phyloP scores from a whole-genome alignment of 2,888 invertebrate species.

The Rhyacophila evoluta region DNA sequence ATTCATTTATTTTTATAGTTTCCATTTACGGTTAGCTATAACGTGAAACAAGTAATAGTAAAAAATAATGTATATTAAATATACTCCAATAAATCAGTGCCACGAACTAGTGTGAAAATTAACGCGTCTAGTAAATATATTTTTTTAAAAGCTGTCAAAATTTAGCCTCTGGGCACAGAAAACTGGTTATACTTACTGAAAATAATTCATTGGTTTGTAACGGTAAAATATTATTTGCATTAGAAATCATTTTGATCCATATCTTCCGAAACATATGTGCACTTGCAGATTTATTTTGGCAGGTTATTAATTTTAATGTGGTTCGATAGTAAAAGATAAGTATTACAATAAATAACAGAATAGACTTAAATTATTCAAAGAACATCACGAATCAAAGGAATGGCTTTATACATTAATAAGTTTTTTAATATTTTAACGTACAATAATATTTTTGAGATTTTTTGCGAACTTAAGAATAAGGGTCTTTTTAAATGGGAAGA shows the following conservation, averaged over 20 bases:
- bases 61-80: background rate
- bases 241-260: background rate
- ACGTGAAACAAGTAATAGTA: background rate
- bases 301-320: background rate
- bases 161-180: background rate
- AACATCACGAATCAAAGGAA: no score
- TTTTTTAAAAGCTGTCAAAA: background rate
- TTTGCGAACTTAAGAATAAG: no score
- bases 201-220: constrained; percentile 5
- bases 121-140: constrained; percentile 25
- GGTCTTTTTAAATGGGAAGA: no score
- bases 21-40: constrained; percentile 7
- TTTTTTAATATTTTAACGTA: no score
- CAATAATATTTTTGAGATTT: no score
- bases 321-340: background rate
- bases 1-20: constrained; percentile 39
- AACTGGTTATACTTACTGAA: background rate
- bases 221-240: constrained; percentile 20
- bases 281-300: background rate
- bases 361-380: background rate
- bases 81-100: constrained; percentile 44
- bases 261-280: background rate
- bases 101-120: constrained; percentile 48
- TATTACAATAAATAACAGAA: background rate
- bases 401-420: no score